These are phyloP conservation scores for Pogonomyrmex californicus DNA, from an alignment of 1,140 invertebrate genomes.

Conservation along the genomic window DNA sequence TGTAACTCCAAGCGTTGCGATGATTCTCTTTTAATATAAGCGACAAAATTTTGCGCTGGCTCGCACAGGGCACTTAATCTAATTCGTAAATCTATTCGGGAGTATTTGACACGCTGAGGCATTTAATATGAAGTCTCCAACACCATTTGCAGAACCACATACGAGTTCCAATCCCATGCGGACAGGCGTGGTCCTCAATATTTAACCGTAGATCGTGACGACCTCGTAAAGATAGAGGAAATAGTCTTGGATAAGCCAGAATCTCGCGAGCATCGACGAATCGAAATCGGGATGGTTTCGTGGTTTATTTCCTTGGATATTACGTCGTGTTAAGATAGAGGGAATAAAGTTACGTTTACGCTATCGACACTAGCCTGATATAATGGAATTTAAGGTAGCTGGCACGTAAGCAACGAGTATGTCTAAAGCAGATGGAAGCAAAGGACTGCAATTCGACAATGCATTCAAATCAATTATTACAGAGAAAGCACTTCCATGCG, in stretches of 20 bases:
- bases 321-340: constrained; percentile 50
- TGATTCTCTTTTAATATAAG: not conserved
- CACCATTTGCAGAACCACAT: not conserved
- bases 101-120: constrained; percentile 4
- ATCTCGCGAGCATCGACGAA: constrained; percentile 53
- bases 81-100: not conserved
- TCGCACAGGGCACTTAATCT: not conserved
- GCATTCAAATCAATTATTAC: not conserved
- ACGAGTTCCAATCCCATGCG: constrained; percentile 12
- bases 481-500: not conserved
- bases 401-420: constrained; percentile 4
- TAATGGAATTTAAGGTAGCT: constrained; percentile 27
- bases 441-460: not conserved
- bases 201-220: constrained; percentile 62
- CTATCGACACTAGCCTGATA: constrained; percentile 47
- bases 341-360: constrained; percentile 64
- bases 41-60: not conserved
- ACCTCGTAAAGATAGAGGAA: constrained; percentile 67
- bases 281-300: constrained; percentile 63
- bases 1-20: no score
- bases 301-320: constrained; percentile 70
- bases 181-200: constrained; percentile 51
- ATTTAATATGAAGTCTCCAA: constrained; percentile 11
- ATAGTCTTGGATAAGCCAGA: constrained; percentile 61
- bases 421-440: constrained; percentile 35